Evolutionary conservation across 2,797 vertebrate species (phyloP).

Genomic region (Rhinatrema bivittatum): DNA sequence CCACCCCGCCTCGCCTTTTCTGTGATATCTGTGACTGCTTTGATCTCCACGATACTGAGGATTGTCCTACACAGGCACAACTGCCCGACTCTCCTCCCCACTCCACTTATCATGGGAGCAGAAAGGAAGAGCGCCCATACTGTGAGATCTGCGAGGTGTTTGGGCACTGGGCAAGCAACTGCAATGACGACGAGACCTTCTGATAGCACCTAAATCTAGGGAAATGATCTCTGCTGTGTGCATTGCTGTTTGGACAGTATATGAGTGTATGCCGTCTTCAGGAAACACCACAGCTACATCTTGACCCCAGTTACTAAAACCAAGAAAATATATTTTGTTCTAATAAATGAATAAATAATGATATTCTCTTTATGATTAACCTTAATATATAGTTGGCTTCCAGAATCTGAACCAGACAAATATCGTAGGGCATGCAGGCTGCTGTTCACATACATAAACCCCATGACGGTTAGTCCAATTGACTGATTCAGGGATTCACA

Average conservation of each 20-base stretch:
- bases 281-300: constrained; percentile 1
- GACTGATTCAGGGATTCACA: too few relatives aligned
- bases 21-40: constrained; percentile 98
- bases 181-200: constrained; percentile 94
- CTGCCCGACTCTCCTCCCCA: constrained; percentile 80
- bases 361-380: constrained; percentile 18
- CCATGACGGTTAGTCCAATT: too few relatives aligned
- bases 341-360: constrained; percentile 18
- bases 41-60: constrained; percentile 90
- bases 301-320: not conserved
- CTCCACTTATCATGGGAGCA: constrained; percentile 76
- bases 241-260: not conserved
- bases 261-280: constrained; percentile 14
- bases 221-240: not conserved
- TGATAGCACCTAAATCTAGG: constrained; percentile 17
- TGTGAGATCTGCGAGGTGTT: constrained; percentile 94
- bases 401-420: too few relatives aligned
- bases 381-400: too few relatives aligned
- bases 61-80: constrained; percentile 92
- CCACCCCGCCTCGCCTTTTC: constrained; percentile 77
- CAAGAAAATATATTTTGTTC: constrained; percentile 28
- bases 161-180: constrained; percentile 81
- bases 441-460: too few relatives aligned
- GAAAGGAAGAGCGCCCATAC: constrained; percentile 76
- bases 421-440: too few relatives aligned